Conservation (phyloP, 1,140 invertebrate species). For the Euwallacea fornicatus region DNA sequence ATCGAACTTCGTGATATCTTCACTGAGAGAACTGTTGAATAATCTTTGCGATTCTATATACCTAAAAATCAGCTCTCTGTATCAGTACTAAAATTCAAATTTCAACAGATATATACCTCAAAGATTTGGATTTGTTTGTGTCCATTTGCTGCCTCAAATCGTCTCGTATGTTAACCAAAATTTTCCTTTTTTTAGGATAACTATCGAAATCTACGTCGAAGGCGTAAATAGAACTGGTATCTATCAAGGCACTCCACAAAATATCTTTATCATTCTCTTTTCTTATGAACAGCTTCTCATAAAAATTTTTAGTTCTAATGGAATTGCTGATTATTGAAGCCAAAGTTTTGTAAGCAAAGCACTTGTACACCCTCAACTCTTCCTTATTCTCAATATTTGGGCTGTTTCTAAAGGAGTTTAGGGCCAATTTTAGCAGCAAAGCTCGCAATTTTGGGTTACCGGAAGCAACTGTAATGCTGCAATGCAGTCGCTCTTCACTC, state of each 20-base stretch:
- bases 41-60: slow-evolving; percentile 51
- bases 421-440: slow-evolving; percentile 26
- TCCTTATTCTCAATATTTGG: slow-evolving; percentile 22
- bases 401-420: slow-evolving; percentile 33
- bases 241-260: slow-evolving; percentile 57
- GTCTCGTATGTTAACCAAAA: slow-evolving; percentile 55
- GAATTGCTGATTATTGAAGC: slow-evolving; percentile 42
- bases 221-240: slow-evolving; percentile 51
- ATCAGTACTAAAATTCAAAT: not conserved
- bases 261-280: slow-evolving; percentile 50
- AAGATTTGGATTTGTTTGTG: slow-evolving; percentile 18
- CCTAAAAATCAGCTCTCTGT: slow-evolving; percentile 17
- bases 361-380: slow-evolving; percentile 39
- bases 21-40: slow-evolving; percentile 55
- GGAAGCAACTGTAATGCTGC: slow-evolving; percentile 18
- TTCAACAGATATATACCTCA: not conserved
- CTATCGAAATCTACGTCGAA: slow-evolving; percentile 54
- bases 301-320: slow-evolving; percentile 47
- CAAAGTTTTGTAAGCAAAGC: slow-evolving; percentile 43
- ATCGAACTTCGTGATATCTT: slow-evolving; percentile 60
- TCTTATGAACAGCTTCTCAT: slow-evolving; percentile 48
- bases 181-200: slow-evolving; percentile 53
- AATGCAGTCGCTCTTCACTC: slow-evolving; percentile 4
- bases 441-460: slow-evolving; percentile 28
- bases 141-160: slow-evolving; percentile 21